Base-by-base conservation (phyloP, 2,113 vertebrate species). In the Mobula birostris region DNA sequence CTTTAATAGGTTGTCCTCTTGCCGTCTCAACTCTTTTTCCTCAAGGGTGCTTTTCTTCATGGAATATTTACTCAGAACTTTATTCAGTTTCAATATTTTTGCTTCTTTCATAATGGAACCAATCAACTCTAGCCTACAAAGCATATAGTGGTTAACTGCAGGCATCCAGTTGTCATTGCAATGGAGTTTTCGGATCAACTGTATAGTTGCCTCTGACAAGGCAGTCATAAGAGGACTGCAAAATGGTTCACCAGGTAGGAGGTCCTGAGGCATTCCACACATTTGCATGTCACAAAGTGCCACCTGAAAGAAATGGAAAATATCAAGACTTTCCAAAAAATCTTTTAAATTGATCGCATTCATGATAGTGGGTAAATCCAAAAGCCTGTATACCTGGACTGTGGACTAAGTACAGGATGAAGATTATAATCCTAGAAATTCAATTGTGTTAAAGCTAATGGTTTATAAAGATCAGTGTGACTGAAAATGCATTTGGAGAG, bases 221-320 rank as follows among this genome's bases (percentile, higher is more conserved):
- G 97, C 97, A 0, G 96, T 97, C 82, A 94, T 95, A 3, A 95
- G 95, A 40, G 97, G 97, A 95, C 97, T 97, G 95, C 97, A 97
- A 94, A 97, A 96, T 5, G 97, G 97, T 94, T 97, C 97, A 0
- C 97, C 97, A 1, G 97, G 96, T 17, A 97, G 95, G 1, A 97
- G 96, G 87, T 97, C 97, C 76, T 95, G 97, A 85, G 97, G 97
- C 96, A 97, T 96, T 29, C 97, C 97, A 93, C 97, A 96, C 96
- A 97, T 97, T 95, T 97, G 97, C 79, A 97, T 96, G 85, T 97
- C 97, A 94, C 95, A 96, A 88, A 97, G 95, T 2, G 96, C 95
- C 95, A 97, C 97, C 97, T 97, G 95, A 29, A 72, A 94, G 11
- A 87, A 58, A 83, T 66, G 61, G 85, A 63, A 90, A 19, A 79